Conservation (phyloP, 2,888 invertebrate species). For the Agonopterix subpropinquella region DNA sequence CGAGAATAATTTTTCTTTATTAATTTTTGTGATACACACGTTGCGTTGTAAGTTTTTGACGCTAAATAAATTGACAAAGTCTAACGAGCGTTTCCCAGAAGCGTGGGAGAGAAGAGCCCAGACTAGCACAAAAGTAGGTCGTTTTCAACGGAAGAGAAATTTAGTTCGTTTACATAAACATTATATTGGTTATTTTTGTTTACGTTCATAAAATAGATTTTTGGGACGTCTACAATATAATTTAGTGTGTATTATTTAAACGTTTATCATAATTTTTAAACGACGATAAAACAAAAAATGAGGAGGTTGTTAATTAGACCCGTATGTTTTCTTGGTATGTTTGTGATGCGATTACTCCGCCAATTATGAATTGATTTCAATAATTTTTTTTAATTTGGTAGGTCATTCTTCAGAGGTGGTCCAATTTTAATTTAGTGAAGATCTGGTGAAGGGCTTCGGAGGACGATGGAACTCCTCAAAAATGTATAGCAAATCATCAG, state of each 20-base stretch:
- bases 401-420: too few species aligned
- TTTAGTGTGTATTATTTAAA: neutral
- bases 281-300: too few species aligned
- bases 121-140: conserved; percentile 44
- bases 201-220: conserved; percentile 19
- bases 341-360: too few species aligned
- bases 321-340: too few species aligned
- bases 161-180: conserved; percentile 11
- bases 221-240: conserved; percentile 12
- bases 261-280: neutral
- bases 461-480: too few species aligned
- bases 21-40: conserved; percentile 20
- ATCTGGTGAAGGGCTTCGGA: too few species aligned
- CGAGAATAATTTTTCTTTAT: conserved; percentile 1
- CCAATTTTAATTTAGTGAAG: too few species aligned
- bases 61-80: conserved; percentile 50
- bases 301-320: too few species aligned
- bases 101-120: conserved; percentile 42
- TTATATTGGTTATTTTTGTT: conserved; percentile 22
- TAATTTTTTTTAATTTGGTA: too few species aligned
- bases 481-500: too few species aligned
- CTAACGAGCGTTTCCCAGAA: conserved; percentile 56
- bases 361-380: too few species aligned
- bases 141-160: conserved; percentile 33
- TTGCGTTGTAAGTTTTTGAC: conserved; percentile 23